Evolutionary conservation across 2,888 invertebrate genomes (phyloP).

Genomic region (Eupithecia subumbrata): DNA sequence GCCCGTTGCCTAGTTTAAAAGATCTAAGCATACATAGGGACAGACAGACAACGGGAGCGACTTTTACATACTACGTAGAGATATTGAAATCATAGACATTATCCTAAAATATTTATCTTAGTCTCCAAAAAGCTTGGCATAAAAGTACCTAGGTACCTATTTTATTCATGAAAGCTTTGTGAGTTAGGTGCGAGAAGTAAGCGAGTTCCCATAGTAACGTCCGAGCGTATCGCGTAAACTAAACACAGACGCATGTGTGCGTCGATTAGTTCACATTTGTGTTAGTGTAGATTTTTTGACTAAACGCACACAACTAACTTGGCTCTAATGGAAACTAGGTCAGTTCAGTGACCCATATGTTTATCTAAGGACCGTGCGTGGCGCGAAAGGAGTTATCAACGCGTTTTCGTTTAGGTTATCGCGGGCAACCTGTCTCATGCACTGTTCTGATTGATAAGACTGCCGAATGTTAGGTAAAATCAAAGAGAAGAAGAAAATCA

Average conservation of each 20-base stretch:
- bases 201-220: slow-evolving; percentile 44
- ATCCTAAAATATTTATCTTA: neutral
- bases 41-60: too few relatives aligned
- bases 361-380: slow-evolving; percentile 80
- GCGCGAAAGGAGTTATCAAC: slow-evolving; percentile 73
- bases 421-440: slow-evolving; percentile 76
- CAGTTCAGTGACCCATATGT: slow-evolving; percentile 84
- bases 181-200: slow-evolving; percentile 43
- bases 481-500: too few relatives aligned
- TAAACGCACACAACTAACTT: slow-evolving; percentile 64
- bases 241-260: slow-evolving; percentile 46
- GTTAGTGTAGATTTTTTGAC: slow-evolving; percentile 66
- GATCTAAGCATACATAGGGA: too few relatives aligned
- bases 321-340: slow-evolving; percentile 75
- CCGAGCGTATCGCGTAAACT: slow-evolving; percentile 30
- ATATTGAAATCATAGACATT: neutral
- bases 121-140: neutral
- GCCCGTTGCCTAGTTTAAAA: too few relatives aligned
- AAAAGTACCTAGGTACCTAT: neutral
- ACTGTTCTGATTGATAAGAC: slow-evolving; percentile 51
- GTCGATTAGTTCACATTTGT: slow-evolving; percentile 57
- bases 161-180: neutral
- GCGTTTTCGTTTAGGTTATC: slow-evolving; percentile 79
- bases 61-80: too few relatives aligned
- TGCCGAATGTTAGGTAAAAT: slow-evolving; percentile 1